Evolutionary conservation across 2,888 invertebrate genomes (phyloP), one percentile per base, ranked within the genome.

Genomic region (Eurytoma adleriae): DNA sequence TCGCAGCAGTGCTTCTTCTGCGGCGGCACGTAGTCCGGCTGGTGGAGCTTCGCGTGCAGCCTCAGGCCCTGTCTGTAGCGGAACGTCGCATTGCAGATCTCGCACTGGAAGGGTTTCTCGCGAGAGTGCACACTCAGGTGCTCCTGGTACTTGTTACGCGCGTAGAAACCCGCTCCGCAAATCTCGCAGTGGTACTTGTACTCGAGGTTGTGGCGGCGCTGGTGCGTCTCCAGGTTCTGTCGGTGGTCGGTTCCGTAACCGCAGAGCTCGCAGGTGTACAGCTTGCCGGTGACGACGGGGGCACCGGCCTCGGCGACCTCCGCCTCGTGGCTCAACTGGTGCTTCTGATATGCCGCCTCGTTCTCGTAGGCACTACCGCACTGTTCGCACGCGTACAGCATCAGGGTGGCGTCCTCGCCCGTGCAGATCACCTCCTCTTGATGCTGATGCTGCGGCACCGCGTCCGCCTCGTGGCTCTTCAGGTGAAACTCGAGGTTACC

Each of bases 1-100:
- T 89, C 88, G 84, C 91, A 91, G 30, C 88, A 88, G 71, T 91
- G 90, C 67, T 90, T 90, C 80, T 91, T 90, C 59, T 89, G 89
- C 2, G 91, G 91, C 3, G 90, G 87, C n/a, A 89, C 88, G 83
- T 91, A 91, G 52, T 89, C 90, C 7, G 90, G 90, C 69, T 90
- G 89, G 78, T 91, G 91, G 0, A 90, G 83, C 75, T 91, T 91
- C 1, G 89, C 86, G 83, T 91, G 91, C 10, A 90, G 79, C 18
- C 90, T 82, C 18, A 91, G 75, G 0, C 90, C 91, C 68, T 91
- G 90, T 3, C 88, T 86, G 74, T 91, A 90, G 20, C 91, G 89
- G 80, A 91, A 91, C 1, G 90, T 89, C 5, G 90, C 91, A 69
- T 84, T 87, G 83, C 91, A 91, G 48, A 90, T 86, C 3, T 87